A percentile compares a stretch with the other conserved stretches of the same genome.
These are phyloP conservation scores for Telmatochromis sp. DNA, from an alignment of 2,113 vertebrate genomes.

Conservation along the genomic window DNA sequence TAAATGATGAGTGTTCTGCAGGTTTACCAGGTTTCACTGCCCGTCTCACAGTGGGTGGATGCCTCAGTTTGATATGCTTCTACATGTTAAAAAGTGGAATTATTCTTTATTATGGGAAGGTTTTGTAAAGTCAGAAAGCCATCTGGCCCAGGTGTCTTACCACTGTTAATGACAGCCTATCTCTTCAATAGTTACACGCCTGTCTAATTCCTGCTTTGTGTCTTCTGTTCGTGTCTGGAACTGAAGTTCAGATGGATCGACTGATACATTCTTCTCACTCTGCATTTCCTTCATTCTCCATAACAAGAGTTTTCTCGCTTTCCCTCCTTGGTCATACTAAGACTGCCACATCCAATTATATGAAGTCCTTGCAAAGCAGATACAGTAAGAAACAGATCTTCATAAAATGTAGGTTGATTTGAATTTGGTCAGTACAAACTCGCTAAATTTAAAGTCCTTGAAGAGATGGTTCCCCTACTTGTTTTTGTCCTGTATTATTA, in stretches of 20 bases:
- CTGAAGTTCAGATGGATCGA: neutral
- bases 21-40: too few species aligned
- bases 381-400: neutral
- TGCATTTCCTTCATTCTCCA: neutral
- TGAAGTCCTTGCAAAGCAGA: accelerated
- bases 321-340: neutral
- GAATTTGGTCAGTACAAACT: neutral
- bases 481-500: too few species aligned
- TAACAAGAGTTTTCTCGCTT: accelerated
- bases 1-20: too few species aligned
- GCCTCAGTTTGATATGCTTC: too few species aligned
- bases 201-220: neutral
- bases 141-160: too few species aligned
- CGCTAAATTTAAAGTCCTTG: accelerated
- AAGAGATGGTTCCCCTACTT: neutral
- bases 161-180: too few species aligned
- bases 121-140: too few species aligned
- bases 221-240: neutral
- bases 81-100: too few species aligned
- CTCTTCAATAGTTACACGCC: neutral
- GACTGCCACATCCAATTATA: neutral
- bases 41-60: too few species aligned
- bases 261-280: neutral
- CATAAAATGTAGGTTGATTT: neutral
- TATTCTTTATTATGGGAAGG: accelerated